A percentile compares a stretch with the other conserved stretches of the same genome.
Evolutionary conservation across 2,113 vertebrate genomes (phyloP).

Genomic region (Chaenocephalus aceratus): DNA sequence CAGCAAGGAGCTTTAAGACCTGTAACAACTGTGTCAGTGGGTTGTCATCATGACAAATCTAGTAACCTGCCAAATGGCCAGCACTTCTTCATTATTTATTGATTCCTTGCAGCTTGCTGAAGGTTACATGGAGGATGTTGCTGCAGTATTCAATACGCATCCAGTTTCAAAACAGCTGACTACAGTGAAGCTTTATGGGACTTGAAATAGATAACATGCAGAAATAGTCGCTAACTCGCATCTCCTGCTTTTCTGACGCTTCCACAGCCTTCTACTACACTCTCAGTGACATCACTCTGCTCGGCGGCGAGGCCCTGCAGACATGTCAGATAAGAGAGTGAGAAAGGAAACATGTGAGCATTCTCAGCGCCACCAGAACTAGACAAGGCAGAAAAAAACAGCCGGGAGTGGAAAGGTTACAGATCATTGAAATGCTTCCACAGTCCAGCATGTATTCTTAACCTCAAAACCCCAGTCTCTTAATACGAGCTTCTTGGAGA

Average conservation of each 20-base stretch:
- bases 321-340: constrained; percentile 71
- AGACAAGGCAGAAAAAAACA: constrained; percentile 50
- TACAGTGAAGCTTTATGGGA: constrained; percentile 19
- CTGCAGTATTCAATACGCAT: constrained; percentile 48
- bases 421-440: constrained; percentile 56
- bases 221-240: not conserved
- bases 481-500: not conserved
- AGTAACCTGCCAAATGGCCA: constrained; percentile 25
- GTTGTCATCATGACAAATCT: constrained; percentile 31
- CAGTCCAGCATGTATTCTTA: constrained; percentile 28
- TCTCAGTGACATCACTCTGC: constrained; percentile 34
- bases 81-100: constrained; percentile 47
- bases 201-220: constrained; percentile 39
- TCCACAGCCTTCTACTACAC: constrained; percentile 12
- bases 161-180: constrained; percentile 36
- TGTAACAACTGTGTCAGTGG: constrained; percentile 12
- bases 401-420: constrained; percentile 57
- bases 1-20: not conserved
- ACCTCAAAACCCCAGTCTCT: constrained; percentile 17
- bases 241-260: constrained; percentile 21
- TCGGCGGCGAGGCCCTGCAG: constrained; percentile 31
- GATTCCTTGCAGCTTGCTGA: constrained; percentile 34
- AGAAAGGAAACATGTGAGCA: constrained; percentile 73
- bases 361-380: constrained; percentile 63
- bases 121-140: constrained; percentile 46